These are phyloP conservation scores for Zosterops japonicus DNA, from an alignment of 2,113 vertebrate species.

Conservation along the genomic window DNA sequence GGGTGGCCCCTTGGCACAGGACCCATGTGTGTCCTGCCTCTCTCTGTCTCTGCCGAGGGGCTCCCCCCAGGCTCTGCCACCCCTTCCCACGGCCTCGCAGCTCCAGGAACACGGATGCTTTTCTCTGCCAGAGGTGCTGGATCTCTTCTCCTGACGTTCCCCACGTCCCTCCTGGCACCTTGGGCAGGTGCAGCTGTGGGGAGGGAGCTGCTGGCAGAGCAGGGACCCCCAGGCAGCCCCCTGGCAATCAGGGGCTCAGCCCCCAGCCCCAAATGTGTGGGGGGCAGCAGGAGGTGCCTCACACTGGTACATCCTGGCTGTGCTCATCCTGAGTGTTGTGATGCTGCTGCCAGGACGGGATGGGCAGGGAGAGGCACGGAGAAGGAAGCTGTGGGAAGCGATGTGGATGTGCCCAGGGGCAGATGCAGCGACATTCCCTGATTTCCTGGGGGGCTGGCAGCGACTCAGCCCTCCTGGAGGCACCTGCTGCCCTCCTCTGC, in stretches of 20 bases:
- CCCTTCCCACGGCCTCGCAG: not conserved
- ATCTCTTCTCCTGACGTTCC: not conserved
- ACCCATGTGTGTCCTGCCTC: not conserved
- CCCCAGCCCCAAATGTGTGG: fast-evolving
- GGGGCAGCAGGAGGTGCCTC: not conserved
- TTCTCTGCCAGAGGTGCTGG: not conserved
- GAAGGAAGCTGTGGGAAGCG: not conserved
- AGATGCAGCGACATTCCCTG: fast-evolving
- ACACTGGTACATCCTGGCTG: fast-evolving
- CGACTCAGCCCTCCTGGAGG: fast-evolving
- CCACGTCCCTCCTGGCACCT: not conserved
- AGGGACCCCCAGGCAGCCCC: not conserved
- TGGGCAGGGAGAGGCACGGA: fast-evolving
- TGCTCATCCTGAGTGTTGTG: fast-evolving
- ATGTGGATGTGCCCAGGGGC: not conserved
- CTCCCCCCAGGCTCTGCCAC: not conserved
- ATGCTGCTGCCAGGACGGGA: fast-evolving
- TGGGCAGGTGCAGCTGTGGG: fast-evolving
- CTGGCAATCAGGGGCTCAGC: fast-evolving
- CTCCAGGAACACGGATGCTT: not conserved
- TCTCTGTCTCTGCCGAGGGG: not conserved
- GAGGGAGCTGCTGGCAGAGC: not conserved
- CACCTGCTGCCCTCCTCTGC: not conserved
- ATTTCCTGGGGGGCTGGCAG: not conserved
- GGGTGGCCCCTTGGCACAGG: not conserved